Evolutionary conservation across 2,888 invertebrate species (phyloP), one percentile per base, ranked within the genome.

Genomic region (Papilio gigon): DNA sequence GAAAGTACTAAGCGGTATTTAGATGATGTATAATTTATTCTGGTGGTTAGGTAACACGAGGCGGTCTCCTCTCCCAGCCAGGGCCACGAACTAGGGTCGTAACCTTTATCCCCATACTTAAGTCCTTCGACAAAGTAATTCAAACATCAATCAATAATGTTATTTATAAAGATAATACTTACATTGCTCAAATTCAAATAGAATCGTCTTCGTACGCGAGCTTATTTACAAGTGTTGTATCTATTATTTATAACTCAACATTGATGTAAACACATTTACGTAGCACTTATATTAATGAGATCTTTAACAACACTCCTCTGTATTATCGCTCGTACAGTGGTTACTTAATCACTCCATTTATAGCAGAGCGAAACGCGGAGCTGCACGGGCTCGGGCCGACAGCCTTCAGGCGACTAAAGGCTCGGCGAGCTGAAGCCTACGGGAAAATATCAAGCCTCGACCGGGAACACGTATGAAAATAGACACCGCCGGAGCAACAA

Each of bases 361-460:
- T 82, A 81, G 82, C 74, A 74, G 78, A 76, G 74, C 75, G 64
- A 61, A 68, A 66, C 71, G 70, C 61, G 70, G 70, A 64, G 70
- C 67, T 71, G 68, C 75, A 73, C 79, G 72, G 73, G 70, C 72
- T 74, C 78, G 79, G 75, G 81, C 70, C 78, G 75, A 75, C 78
- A 78, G 73, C 77, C 80, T 85, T 83, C 83, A 85, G 85, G 77
- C 80, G 79, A 91, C 89, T 90, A 86, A 86, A 80, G 81, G 80
- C 81, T 78, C 73, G 56, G 68, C 68, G 59, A 64, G 65, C 75
- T 83, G 82, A 85, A 88, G 85, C 86, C 88, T 89, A 88, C 88
- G 84, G 88, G 89, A 90, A 89, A 90, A 88, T 84, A 82, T 85
- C 82, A 85, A 88, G 86, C 88, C 86, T 85, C 85, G 83, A 81